Conservation (phyloP, 2,113 vertebrate species). For the Gorsachius goisagi region DNA sequence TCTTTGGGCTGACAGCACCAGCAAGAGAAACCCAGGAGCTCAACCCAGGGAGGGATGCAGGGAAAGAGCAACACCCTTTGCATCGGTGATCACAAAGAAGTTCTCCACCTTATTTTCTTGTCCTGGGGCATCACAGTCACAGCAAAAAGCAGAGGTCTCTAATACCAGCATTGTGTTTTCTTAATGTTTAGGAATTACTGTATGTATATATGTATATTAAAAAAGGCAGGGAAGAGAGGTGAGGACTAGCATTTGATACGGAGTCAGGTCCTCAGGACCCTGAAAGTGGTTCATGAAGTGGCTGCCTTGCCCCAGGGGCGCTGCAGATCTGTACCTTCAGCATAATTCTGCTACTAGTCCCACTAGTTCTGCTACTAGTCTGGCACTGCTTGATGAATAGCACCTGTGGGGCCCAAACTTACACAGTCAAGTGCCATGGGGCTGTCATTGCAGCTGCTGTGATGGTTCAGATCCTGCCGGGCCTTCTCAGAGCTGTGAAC, state of each 20-base stretch:
- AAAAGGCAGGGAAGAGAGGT: background rate
- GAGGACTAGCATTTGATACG: background rate
- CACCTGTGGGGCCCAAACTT: background rate
- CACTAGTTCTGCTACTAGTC: background rate
- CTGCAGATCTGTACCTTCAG: background rate
- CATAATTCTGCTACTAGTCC: background rate
- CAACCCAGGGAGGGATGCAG: background rate
- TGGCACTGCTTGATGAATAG: background rate
- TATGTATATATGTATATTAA: no score
- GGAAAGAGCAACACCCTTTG: background rate
- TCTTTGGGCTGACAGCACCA: background rate
- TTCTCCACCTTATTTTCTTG: background rate
- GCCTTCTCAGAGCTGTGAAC: background rate
- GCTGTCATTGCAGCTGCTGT: background rate
- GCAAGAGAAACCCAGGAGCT: background rate
- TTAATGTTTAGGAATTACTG: background rate
- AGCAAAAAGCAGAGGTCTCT: background rate
- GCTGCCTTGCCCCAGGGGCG: background rate
- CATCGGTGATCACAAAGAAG: no score
- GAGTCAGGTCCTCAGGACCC: background rate
- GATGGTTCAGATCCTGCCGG: background rate
- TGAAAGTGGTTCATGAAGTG: background rate
- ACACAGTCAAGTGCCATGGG: accelerated
- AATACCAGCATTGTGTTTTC: background rate
- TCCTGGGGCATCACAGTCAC: background rate